Evolutionary conservation across 2,113 vertebrate genomes (phyloP), one percentile per base, ranked within the genome.

Genomic region (Crotalus viridis): DNA sequence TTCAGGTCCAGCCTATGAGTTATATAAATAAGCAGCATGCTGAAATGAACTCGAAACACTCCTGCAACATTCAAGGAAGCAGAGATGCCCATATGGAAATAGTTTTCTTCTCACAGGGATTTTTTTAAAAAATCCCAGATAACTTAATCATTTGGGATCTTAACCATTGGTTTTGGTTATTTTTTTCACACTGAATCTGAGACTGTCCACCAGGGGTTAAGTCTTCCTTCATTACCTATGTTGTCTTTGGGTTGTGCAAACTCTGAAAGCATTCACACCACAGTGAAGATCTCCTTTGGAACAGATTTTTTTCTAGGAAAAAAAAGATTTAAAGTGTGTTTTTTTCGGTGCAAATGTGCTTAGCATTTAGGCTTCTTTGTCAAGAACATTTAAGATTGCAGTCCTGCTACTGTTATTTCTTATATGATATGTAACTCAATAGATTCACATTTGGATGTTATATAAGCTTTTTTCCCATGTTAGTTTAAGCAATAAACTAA

Each of bases 401-500:
- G 46, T 10, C 6, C 24, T 91, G 51, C 2, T 21, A 1, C 48
- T 10, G 24, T 24, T 93, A 52, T 21, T 19, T 39, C 51, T 28
- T 28, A 39, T 43, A 28, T 28, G 61, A n/a, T 74, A 74, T 92
- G 56, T 0, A 52, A 0, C 26, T 93, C 7, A 85, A 87, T 51
- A 24, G 5, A 51, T 19, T 81, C n/a, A 85, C 24, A 1, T 89
- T 74, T 10, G 9, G 12, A 74, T 93, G 7, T 95, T 10, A 91
- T 26, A 3, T 0, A 0, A 54, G 52, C 26, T 48, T 55, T 3
- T 0, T 93, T 89, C 94, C 85, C 91, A 9, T 46, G 24, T 51
- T 5, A 85, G 91, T 81, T 92, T 93, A 90, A 92, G 8, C 39
- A 93, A 43, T 26, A 85, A 52, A 52, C 52, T 61, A 43, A 43